A percentile compares a stretch with the other conserved stretches of the same genome.
phyloP scores from a whole-genome alignment of 2,888 invertebrate species.

The Hipparchia sbordonii region DNA sequence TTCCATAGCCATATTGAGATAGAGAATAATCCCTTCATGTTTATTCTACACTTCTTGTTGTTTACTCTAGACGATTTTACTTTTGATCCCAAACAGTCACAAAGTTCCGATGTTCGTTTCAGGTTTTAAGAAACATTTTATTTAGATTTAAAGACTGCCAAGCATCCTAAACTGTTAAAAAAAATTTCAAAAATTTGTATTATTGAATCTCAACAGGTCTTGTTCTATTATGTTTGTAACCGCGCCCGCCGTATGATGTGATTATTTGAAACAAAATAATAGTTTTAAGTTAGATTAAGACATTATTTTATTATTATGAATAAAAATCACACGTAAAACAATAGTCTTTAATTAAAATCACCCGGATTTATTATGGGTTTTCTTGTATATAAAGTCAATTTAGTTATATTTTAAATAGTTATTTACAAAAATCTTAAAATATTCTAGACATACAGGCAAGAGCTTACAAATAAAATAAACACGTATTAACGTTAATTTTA shows the following conservation, averaged over 20 bases:
- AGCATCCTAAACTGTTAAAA: slow-evolving; percentile 3
- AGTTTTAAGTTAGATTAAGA: slow-evolving; percentile 60
- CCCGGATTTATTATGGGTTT: slow-evolving; percentile 6
- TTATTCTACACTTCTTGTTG: neutral
- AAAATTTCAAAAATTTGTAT: neutral
- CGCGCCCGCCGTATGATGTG: slow-evolving; percentile 69
- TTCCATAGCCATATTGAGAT: neutral
- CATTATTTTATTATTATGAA: slow-evolving; percentile 71
- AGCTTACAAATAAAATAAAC: no score
- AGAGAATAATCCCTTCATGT: neutral
- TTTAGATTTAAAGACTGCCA: neutral
- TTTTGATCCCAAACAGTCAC: no score
- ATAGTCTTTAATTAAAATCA: slow-evolving; percentile 29
- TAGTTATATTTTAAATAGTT: neutral
- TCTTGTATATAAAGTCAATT: neutral
- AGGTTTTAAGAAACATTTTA: neutral
- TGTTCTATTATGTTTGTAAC: slow-evolving; percentile 36
- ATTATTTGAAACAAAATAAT: slow-evolving; percentile 70
- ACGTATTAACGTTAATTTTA: no score
- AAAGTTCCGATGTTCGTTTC: neutral
- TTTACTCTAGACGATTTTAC: neutral
- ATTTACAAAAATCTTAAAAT: neutral
- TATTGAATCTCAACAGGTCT: slow-evolving; percentile 24
- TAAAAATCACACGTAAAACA: slow-evolving; percentile 59
- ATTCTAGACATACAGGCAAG: neutral